phyloP scores from a whole-genome alignment of 2,113 vertebrate genomes.

The Halichoerus grypus region DNA sequence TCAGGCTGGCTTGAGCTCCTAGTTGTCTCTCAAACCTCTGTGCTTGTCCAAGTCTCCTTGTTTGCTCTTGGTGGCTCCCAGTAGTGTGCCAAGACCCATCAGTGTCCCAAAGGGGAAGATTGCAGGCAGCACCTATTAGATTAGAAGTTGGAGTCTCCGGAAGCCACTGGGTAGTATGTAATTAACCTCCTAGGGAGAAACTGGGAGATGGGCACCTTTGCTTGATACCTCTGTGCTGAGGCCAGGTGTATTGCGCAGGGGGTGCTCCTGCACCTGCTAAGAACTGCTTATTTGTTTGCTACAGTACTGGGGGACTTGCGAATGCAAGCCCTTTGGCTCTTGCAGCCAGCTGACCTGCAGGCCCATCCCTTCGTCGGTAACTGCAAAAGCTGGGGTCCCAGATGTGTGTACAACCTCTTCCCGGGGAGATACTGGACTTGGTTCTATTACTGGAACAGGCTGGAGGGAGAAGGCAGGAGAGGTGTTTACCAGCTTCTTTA shows the following conservation, averaged over 20 bases:
- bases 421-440: not conserved
- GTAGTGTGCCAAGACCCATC: not conserved
- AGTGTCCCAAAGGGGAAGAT: not conserved
- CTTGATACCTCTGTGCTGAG: not conserved
- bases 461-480: not conserved
- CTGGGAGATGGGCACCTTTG: not conserved
- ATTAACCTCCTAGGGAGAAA: not conserved
- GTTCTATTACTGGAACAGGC: not conserved
- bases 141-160: not conserved
- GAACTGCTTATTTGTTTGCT: not conserved
- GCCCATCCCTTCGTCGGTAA: not conserved
- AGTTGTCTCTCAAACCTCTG: not conserved
- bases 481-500: not conserved
- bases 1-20: not conserved
- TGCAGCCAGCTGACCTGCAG: not conserved
- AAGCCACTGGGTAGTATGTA: not conserved
- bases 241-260: not conserved
- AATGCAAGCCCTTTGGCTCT: not conserved
- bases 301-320: not conserved
- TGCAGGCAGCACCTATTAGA: not conserved
- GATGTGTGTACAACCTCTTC: not conserved
- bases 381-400: not conserved
- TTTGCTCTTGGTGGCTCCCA: not conserved
- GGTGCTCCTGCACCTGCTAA: not conserved
- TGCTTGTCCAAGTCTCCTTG: not conserved